phyloP scores from a whole-genome alignment of 2,797 vertebrate species.

The Acanthurus lineatus region DNA sequence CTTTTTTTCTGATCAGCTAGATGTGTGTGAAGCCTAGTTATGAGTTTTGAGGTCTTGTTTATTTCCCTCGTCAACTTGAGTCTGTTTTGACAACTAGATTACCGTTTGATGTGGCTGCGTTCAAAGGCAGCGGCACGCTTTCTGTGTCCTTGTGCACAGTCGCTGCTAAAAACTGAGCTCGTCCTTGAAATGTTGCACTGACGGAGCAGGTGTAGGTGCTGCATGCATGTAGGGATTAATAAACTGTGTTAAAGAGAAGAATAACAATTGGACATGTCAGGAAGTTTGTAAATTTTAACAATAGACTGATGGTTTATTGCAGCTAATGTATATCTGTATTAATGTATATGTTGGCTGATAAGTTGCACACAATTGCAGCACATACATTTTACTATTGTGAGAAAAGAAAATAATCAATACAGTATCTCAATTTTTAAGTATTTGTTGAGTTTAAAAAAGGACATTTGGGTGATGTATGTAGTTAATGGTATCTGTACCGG shows the following conservation, averaged over 20 bases:
- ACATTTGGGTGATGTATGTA: too few species aligned
- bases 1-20: neutral
- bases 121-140: neutral
- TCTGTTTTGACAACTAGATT: constrained; percentile 4
- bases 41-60: neutral
- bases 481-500: too few species aligned
- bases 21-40: neutral
- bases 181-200: too few species aligned
- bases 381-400: too few species aligned
- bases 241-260: neutral
- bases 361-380: too few species aligned
- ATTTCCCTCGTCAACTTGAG: neutral
- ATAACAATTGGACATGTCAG: too few species aligned
- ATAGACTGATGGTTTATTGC: neutral
- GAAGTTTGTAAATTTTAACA: too few species aligned
- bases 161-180: neutral
- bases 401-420: too few species aligned
- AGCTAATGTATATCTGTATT: neutral
- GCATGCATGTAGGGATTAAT: neutral
- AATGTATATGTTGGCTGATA: neutral
- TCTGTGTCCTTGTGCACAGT: too few species aligned
- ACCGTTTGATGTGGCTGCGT: neutral
- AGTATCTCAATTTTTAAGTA: too few species aligned
- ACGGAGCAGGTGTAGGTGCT: neutral
- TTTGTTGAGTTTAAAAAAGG: too few species aligned